Evolutionary conservation across 2,113 vertebrate genomes (phyloP).

Genomic region (Callocephalon fimbriatum): DNA sequence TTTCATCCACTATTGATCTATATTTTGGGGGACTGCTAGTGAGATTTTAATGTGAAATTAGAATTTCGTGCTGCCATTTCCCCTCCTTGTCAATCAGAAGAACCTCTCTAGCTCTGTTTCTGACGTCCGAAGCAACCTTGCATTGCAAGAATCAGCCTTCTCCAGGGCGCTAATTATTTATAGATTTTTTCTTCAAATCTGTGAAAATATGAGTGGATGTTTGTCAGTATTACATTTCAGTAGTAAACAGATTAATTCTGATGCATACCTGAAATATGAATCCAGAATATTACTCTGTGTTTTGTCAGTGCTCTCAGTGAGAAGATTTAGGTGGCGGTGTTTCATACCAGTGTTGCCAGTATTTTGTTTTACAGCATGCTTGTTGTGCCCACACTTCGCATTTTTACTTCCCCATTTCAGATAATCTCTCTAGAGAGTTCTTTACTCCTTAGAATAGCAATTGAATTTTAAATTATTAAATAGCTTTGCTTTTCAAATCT

Average conservation of each 20-base stretch:
- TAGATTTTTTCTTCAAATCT: background rate
- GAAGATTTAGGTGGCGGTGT: background rate
- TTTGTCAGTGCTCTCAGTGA: background rate
- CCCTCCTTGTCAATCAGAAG: rapidly evolving
- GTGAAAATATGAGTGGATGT: background rate
- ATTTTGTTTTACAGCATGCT: background rate
- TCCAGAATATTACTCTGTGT: background rate
- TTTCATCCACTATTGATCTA: background rate
- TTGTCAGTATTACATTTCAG: background rate
- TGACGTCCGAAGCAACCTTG: background rate
- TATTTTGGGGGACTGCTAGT: background rate
- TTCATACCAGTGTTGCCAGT: background rate
- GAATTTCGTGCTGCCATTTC: background rate
- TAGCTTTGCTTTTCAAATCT: background rate
- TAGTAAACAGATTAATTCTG: background rate
- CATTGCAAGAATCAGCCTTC: background rate
- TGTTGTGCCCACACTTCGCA: background rate
- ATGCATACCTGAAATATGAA: background rate
- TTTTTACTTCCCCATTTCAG: background rate
- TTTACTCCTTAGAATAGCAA: background rate
- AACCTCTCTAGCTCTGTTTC: background rate
- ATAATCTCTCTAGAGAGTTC: background rate
- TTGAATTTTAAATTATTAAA: background rate
- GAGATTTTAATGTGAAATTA: background rate
- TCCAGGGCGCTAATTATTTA: background rate